Evolutionary conservation across 1,140 invertebrate genomes (phyloP).

Genomic region (Drosophila aff.): DNA sequence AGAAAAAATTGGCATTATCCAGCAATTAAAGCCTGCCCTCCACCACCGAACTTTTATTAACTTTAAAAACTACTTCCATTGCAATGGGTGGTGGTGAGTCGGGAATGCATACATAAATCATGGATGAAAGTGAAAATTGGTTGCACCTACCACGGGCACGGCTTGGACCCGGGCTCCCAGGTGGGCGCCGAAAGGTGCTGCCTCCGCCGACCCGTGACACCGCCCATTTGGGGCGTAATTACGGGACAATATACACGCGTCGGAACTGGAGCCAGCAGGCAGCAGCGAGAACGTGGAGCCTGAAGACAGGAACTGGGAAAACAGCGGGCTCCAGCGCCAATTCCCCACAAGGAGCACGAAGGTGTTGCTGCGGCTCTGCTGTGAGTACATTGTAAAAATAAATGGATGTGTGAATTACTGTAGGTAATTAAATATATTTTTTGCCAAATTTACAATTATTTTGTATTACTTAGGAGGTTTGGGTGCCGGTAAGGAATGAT

Average conservation of each 20-base stretch:
- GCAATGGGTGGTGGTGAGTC: constrained; percentile 6
- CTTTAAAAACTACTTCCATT: constrained; percentile 46
- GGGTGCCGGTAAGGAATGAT: background rate
- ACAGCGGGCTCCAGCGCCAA: constrained; percentile 9
- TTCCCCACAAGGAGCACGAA: constrained; percentile 9
- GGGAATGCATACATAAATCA: constrained; percentile 57
- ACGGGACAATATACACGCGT: constrained; percentile 55
- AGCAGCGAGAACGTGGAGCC: constrained; percentile 1
- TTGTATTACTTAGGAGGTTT: background rate
- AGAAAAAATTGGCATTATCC: background rate
- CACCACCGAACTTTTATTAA: constrained; percentile 25
- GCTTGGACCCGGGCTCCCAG: constrained; percentile 28
- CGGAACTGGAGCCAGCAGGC: constrained; percentile 12
- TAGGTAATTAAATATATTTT: too few species aligned
- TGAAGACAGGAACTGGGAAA: constrained; percentile 3
- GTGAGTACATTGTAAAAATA: constrained; percentile 19
- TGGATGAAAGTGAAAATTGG: constrained; percentile 59
- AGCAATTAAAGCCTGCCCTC: constrained; percentile 22
- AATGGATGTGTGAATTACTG: background rate
- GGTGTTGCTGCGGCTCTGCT: constrained; percentile 1
- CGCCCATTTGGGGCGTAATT: constrained; percentile 51
- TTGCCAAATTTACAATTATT: background rate
- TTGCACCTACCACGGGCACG: constrained; percentile 34
- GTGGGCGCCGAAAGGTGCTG: constrained; percentile 38
- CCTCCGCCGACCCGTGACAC: constrained; percentile 16